Evolutionary conservation across 92 coral and sea anemone species (phyloP).

Genomic region (Diadumene lineata): DNA sequence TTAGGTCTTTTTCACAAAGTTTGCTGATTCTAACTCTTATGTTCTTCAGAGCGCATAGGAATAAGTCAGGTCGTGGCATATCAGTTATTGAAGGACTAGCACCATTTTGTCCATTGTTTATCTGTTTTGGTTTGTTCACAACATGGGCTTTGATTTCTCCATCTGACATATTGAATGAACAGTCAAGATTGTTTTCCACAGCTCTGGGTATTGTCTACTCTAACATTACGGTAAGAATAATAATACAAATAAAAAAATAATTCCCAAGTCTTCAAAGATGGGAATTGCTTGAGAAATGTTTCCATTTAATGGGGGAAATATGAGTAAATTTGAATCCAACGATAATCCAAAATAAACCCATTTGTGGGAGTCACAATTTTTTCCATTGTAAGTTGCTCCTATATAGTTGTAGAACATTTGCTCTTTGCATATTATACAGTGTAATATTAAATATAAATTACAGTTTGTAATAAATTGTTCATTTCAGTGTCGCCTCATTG

Average conservation of each 20-base stretch:
- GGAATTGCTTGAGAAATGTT: no score
- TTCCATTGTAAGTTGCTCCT: no score
- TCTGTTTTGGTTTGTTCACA: conserved; percentile 54
- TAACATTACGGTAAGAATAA: conserved; percentile 73
- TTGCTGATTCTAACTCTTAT: no score
- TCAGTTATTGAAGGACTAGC: conserved; percentile 70
- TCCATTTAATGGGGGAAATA: no score
- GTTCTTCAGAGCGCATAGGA: conserved; percentile 63
- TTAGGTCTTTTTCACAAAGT: no score
- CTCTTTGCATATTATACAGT: background rate
- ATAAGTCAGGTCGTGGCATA: conserved; percentile 70
- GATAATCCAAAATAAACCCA: no score
- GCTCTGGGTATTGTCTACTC: conserved; percentile 94
- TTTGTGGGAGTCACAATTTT: no score
- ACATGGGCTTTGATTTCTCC: conserved; percentile 84
- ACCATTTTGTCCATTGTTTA: conserved; percentile 66
- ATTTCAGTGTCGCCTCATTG: conserved; percentile 93
- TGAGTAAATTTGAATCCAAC: no score
- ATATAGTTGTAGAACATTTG: background rate
- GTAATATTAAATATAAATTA: background rate
- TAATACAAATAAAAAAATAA: no score
- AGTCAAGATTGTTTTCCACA: conserved; percentile 81
- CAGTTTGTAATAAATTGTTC: background rate
- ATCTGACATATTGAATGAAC: conserved; percentile 59
- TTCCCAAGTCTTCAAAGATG: no score